These are phyloP conservation scores for Monochamus saltuarius DNA, from an alignment of 1,140 invertebrate species.

Conservation along the genomic window DNA sequence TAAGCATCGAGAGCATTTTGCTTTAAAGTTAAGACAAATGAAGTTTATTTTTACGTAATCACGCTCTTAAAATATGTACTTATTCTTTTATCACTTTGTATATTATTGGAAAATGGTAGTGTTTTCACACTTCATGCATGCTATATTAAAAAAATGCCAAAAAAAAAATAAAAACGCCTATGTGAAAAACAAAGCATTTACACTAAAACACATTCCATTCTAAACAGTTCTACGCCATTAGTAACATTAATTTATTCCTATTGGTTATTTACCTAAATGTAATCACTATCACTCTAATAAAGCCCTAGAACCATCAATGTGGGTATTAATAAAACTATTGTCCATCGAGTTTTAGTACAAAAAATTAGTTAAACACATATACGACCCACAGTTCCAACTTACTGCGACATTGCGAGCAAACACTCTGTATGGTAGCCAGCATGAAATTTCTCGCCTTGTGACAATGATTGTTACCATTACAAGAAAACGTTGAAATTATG, in stretches of 20 bases:
- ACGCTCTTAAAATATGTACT: no score
- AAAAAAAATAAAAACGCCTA: not conserved
- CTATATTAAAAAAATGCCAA: no score
- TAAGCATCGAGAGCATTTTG: no score
- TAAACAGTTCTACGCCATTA: no score
- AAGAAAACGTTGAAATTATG: slow-evolving; percentile 10
- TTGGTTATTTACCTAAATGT: not conserved
- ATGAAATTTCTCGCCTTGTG: slow-evolving; percentile 51
- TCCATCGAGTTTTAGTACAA: not conserved
- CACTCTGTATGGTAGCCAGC: slow-evolving; percentile 46
- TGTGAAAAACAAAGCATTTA: no score
- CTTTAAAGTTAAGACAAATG: no score
- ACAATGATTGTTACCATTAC: slow-evolving; percentile 21
- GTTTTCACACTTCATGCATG: no score
- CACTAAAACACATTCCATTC: no score
- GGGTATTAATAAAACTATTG: slow-evolving; percentile 2
- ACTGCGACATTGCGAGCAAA: slow-evolving; percentile 51
- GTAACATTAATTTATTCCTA: not conserved
- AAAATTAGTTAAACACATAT: slow-evolving; percentile 25
- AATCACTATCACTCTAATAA: not conserved
- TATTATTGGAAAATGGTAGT: no score
- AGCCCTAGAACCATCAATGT: slow-evolving; percentile 7
- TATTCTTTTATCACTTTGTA: no score
- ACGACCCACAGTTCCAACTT: slow-evolving; percentile 39
- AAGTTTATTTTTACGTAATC: no score